Conservation (phyloP, 2,888 invertebrate genomes). For the Amphipyra tragopoginis region DNA sequence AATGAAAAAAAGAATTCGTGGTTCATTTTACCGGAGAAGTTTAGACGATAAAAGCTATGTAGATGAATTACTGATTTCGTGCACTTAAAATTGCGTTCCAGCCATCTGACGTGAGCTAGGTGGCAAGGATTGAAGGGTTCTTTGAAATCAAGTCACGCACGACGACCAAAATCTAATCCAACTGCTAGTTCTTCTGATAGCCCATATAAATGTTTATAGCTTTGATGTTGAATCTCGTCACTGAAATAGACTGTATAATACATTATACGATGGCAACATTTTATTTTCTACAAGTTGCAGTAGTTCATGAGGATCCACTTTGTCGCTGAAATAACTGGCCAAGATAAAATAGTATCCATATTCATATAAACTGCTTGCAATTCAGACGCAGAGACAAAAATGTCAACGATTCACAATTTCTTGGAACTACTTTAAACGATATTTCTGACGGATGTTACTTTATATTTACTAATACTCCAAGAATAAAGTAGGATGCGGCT, state of each 20-base stretch:
- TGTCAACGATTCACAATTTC: neutral
- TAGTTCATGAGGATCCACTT: neutral
- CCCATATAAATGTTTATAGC: conserved; percentile 3
- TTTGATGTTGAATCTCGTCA: neutral
- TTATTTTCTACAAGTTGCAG: neutral
- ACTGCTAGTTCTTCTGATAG: neutral
- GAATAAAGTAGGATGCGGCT: too few species aligned
- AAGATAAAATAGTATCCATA: conserved; percentile 7
- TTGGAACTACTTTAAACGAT: conserved; percentile 10
- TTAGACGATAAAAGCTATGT: neutral
- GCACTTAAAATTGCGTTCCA: neutral
- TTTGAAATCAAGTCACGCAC: conserved; percentile 6
- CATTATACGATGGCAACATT: neutral
- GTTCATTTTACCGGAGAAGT: too few species aligned
- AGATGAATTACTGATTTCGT: neutral
- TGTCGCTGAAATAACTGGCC: neutral
- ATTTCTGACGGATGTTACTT: too few species aligned
- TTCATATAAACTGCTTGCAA: conserved; percentile 6
- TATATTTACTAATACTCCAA: too few species aligned
- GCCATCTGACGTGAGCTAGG: neutral
- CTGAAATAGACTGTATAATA: neutral
- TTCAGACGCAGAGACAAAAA: too few species aligned
- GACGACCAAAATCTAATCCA: neutral
- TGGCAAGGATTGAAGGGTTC: conserved; percentile 7
- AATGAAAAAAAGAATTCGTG: too few species aligned